Conservation (phyloP, 2,888 invertebrate species). For the Lithophane ornitopus region DNA sequence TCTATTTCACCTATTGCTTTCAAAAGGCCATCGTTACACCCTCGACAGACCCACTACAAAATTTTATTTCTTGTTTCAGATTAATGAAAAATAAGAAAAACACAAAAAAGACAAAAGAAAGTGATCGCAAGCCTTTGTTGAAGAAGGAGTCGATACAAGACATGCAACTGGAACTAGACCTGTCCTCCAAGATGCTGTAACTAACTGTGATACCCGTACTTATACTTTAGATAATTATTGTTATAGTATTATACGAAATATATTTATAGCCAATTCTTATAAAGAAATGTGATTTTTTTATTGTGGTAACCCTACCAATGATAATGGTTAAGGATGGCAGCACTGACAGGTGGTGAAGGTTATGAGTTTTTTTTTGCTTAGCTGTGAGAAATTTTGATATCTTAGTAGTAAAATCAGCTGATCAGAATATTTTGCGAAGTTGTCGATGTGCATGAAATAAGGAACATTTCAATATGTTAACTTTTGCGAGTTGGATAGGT, state of each 20-base stretch:
- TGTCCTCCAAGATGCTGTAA: constrained; percentile 88
- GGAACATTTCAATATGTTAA: not conserved
- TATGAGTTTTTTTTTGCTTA: not conserved
- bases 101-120: constrained; percentile 91
- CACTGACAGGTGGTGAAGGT: not conserved
- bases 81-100: constrained; percentile 90
- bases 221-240: constrained; percentile 63
- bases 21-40: too few species aligned
- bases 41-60: too few species aligned
- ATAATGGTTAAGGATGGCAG: not conserved
- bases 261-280: constrained; percentile 68
- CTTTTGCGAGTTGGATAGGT: too few species aligned
- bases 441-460: not conserved
- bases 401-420: too few species aligned
- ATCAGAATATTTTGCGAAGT: too few species aligned
- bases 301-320: not conserved
- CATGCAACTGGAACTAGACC: constrained; percentile 85
- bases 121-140: constrained; percentile 89
- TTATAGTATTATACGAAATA: constrained; percentile 65
- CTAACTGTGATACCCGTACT: constrained; percentile 82
- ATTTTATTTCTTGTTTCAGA: constrained; percentile 61
- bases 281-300: not conserved
- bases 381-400: not conserved
- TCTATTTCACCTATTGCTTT: too few species aligned
- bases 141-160: constrained; percentile 90